Percentiles rank a stretch among this genome's conserved stretches.
Evolutionary conservation across 2,888 invertebrate species (phyloP).

Genomic region (Eulithis testata): DNA sequence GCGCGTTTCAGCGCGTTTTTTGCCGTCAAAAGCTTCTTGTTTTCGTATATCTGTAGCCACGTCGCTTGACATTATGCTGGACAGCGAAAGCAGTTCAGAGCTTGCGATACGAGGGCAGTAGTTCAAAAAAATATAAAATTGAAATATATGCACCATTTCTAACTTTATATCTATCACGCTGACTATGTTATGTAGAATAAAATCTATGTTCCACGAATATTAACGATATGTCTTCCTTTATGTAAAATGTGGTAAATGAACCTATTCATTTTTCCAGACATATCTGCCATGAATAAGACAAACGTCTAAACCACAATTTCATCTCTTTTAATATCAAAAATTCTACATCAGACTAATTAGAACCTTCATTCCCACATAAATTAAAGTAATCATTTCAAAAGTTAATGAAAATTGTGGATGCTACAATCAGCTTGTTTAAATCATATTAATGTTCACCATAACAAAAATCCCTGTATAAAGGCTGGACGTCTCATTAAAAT

Average conservation of each 20-base stretch:
- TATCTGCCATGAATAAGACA: neutral
- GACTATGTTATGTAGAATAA: too few species aligned
- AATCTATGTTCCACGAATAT: neutral
- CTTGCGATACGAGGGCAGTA: too few species aligned
- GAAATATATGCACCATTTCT: too few species aligned
- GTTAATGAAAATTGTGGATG: slow-evolving; percentile 14
- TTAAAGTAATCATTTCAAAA: slow-evolving; percentile 4
- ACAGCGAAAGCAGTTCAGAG: too few species aligned
- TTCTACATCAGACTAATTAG: slow-evolving; percentile 7
- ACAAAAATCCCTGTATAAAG: slow-evolving; percentile 12
- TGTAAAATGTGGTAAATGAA: too few species aligned
- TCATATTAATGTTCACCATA: slow-evolving; percentile 23
- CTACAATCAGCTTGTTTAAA: slow-evolving; percentile 15
- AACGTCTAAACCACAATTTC: neutral
- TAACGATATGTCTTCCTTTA: too few species aligned
- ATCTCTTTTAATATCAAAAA: neutral
- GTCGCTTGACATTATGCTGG: too few species aligned
- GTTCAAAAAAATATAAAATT: too few species aligned
- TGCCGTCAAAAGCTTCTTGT: too few species aligned
- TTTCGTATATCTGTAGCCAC: too few species aligned
- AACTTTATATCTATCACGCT: too few species aligned
- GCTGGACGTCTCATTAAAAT: slow-evolving; percentile 24
- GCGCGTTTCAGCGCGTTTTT: too few species aligned
- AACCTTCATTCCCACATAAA: slow-evolving; percentile 10
- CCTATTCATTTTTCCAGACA: neutral